Evolutionary conservation across 2,113 vertebrate genomes (phyloP).

Genomic region (Upupa epops): DNA sequence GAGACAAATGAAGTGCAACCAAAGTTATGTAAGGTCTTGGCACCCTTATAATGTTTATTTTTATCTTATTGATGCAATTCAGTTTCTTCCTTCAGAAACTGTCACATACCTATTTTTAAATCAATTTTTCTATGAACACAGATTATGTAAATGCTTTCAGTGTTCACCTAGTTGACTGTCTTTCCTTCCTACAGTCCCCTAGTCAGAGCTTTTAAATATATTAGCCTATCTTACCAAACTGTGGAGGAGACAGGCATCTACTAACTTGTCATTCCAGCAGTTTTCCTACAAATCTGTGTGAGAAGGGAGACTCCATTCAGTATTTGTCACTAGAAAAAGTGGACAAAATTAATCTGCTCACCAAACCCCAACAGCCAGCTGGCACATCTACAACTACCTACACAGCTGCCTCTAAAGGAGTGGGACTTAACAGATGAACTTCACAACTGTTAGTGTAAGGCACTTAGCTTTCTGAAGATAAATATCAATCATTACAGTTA

Average conservation of each 20-base stretch:
- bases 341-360: neutral
- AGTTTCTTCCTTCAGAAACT: neutral
- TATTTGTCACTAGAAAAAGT: neutral
- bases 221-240: neutral
- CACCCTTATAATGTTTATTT: neutral
- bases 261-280: neutral
- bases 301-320: neutral
- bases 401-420: neutral
- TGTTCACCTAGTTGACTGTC: neutral
- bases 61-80: neutral
- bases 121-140: neutral
- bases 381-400: neutral
- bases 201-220: neutral
- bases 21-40: neutral
- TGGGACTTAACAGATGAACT: neutral
- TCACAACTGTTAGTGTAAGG: fast-evolving
- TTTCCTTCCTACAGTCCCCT: neutral
- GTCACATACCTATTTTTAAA: neutral
- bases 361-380: neutral
- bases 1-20: neutral
- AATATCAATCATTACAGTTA: neutral
- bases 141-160: neutral
- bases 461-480: neutral
- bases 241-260: neutral
- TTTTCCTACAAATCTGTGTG: neutral